These are phyloP conservation scores for Drosophila nr. fundita DNA, from an alignment of 2,888 invertebrate species.

Conservation along the genomic window DNA sequence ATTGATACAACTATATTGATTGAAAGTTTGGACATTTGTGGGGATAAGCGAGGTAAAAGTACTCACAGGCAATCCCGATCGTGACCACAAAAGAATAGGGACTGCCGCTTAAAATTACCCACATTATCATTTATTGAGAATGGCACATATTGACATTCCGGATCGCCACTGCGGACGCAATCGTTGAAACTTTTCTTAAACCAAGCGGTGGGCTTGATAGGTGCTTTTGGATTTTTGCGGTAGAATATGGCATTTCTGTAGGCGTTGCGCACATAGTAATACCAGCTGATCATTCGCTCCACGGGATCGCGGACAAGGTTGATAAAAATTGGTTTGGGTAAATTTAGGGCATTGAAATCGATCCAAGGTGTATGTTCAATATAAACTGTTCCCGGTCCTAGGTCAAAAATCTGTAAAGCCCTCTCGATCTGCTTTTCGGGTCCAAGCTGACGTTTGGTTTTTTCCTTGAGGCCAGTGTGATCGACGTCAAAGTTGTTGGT, in stretches of 20 bases:
- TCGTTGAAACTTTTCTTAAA: conserved; percentile 90
- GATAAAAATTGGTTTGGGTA: conserved; percentile 93
- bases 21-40: conserved; percentile 2
- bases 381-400: conserved; percentile 91
- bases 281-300: conserved; percentile 95
- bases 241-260: conserved; percentile 89
- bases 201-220: conserved; percentile 78
- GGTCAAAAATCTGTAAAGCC: conserved; percentile 88
- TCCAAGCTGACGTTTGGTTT: conserved; percentile 80
- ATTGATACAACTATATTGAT: conserved; percentile 3
- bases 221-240: conserved; percentile 91
- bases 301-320: conserved; percentile 95
- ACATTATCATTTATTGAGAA: conserved; percentile 92
- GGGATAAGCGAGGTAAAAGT: background rate
- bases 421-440: conserved; percentile 90
- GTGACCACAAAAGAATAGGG: conserved; percentile 95
- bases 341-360: conserved; percentile 91
- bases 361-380: conserved; percentile 95
- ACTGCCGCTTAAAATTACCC: conserved; percentile 92
- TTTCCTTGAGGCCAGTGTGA: conserved; percentile 85
- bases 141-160: conserved; percentile 92
- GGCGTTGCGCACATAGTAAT: conserved; percentile 94
- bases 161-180: conserved; percentile 92
- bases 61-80: conserved; percentile 92
- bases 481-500: conserved; percentile 86